Evolutionary conservation across 2,113 vertebrate species (phyloP), one percentile per base, ranked within the genome.

Genomic region (Aphyosemion australe): DNA sequence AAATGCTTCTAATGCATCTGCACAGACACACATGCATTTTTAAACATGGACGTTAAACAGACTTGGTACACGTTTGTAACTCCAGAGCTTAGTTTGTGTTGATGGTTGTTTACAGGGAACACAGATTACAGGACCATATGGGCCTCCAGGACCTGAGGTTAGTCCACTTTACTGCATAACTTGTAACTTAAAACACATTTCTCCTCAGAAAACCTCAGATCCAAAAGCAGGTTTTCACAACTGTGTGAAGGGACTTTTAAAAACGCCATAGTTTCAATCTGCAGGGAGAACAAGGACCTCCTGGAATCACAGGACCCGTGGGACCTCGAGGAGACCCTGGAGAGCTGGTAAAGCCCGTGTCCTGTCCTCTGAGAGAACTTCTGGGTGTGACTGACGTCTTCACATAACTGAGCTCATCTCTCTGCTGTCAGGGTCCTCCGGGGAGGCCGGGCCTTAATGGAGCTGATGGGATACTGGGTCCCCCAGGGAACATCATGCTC

Each of bases 401-500:
- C 49, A 12, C 32, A 0, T 70, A 64, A 75, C 45, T 49, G 19
- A 72, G 64, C 46, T 56, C 20, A 32, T 74, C 20, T 71, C 47
- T 74, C 61, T 65, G 61, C 21, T 66, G 12, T 37, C 81, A 99
- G 97, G 97, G 97, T 11, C 95, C 94, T 15, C 89, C 88, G 1
- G 97, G 97, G 7, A 92, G 93, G 4, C 90, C 94, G 0, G 97
- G 97, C 11, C 94, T 97, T 19, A 94, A 93, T 3, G 97, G 97
- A 63, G 95, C 95, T 1, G 95, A 98, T 45, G 97, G 97, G 55
- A 93, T 99, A 72, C 96, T 94, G 1, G 97, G 97, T 52, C 96
- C 95, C 6, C 95, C 97, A 2, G 97, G 97, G 68, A 99, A 96
- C 4, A 93, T 99, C 90, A 88, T 99, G 5, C 94, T 99, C 93